Evolutionary conservation across 2,797 vertebrate genomes (phyloP), one percentile per base, ranked within the genome.

Genomic region (Helostoma temminkii): DNA sequence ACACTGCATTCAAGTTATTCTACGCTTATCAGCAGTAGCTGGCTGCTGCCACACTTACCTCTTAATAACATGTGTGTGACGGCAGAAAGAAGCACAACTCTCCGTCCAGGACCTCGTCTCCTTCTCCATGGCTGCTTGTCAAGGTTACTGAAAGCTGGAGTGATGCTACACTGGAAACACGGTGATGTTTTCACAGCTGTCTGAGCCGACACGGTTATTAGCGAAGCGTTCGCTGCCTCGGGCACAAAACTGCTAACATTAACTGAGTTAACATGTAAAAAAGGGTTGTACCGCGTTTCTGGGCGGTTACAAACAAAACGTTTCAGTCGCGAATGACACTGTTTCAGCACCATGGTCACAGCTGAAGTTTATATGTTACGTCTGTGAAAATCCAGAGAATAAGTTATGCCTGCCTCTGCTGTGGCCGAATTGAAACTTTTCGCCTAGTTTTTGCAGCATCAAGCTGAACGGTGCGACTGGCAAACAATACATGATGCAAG

Each of bases 21-120:
- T 4, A 14, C 36, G 12, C 14, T 36, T 14, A 10, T 15, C 6
- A 14, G 14, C 36, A 37, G 12, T 15, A 14, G 36, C 11, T 15
- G 5, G 36, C 36, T 15, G 36, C 36, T 15, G 36, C 36, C 36
- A 37, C 14, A 32, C 5, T 8, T 86, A 94, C 93, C 93, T 93
- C 87, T 90, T 6, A 74, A 22, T 10, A 77, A 24, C 14, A 56
- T 37, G 1, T 24, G 48, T 18, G 74, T 65, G 46, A 18, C 52
- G 11, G 69, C 83, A 56, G 80, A 34, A 0, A 48, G 25, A 8
- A 2, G 53, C 10, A 1, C 4, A 0, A 21, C 8, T 1, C 2
- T 62, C 7, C 6, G 37, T 22, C 64, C 78, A 1, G 48, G 1
- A 22, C 50, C 10, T 62, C 37, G 30, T 67, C 68, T 58, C 21